Evolutionary conservation across 64 coral and sea anemone genomes (phyloP).

Genomic region (Actinia equina): DNA sequence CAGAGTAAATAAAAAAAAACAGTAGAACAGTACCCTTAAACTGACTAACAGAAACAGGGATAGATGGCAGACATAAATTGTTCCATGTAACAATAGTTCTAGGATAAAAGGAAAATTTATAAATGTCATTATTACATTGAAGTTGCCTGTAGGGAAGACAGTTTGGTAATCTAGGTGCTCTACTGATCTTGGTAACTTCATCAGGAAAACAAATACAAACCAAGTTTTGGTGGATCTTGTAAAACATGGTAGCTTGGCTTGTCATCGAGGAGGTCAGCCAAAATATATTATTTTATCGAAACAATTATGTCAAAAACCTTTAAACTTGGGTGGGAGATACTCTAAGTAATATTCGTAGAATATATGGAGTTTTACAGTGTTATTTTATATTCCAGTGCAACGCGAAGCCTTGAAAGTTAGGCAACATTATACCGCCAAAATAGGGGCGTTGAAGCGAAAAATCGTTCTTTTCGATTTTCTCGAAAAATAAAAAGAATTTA

Average conservation of each 20-base stretch:
- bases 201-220: constrained; percentile 18
- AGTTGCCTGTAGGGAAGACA: background rate
- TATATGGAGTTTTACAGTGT: background rate
- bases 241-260: constrained; percentile 23
- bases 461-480: too few species aligned
- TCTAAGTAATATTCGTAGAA: background rate
- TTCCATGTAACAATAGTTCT: constrained; percentile 2
- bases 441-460: background rate
- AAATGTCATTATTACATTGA: constrained; percentile 9
- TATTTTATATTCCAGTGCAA: background rate
- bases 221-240: constrained; percentile 23
- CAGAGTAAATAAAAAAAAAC: background rate
- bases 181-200: constrained; percentile 2
- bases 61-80: too few species aligned
- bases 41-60: background rate
- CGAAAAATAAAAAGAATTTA: too few species aligned
- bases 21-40: background rate
- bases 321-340: background rate
- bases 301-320: background rate
- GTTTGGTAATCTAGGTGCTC: too few species aligned
- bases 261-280: background rate
- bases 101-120: constrained; percentile 26
- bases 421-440: background rate
- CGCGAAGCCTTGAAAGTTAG: background rate
- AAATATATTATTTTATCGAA: background rate